phyloP scores from a whole-genome alignment of 2,113 vertebrate genomes.

The Neotoma lepida region DNA sequence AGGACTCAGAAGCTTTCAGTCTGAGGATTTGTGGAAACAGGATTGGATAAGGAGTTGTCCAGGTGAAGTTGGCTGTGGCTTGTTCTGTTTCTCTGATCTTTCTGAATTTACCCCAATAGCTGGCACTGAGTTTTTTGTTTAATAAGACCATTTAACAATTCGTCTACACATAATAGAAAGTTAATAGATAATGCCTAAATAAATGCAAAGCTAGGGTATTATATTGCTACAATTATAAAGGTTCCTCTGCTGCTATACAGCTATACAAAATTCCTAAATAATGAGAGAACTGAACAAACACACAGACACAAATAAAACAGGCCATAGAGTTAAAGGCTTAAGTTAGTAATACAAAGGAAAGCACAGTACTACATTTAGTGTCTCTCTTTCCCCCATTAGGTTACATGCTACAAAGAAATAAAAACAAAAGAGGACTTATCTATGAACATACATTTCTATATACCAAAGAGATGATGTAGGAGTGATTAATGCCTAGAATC shows the following conservation, averaged over 20 bases:
- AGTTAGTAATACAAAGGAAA: conserved; percentile 31
- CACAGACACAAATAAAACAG: background rate
- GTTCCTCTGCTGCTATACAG: background rate
- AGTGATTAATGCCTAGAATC: background rate
- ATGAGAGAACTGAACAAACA: background rate
- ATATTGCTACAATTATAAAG: conserved; percentile 56
- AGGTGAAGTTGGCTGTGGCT: too few relatives aligned
- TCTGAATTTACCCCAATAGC: too few relatives aligned
- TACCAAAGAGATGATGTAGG: background rate
- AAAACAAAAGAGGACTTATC: background rate
- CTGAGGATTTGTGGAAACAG: too few relatives aligned
- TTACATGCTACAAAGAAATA: background rate
- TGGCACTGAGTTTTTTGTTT: too few relatives aligned
- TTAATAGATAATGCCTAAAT: conserved; percentile 48
- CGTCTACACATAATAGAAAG: too few relatives aligned
- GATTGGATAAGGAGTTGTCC: too few relatives aligned
- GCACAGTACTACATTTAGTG: background rate
- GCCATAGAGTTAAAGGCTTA: conserved; percentile 15
- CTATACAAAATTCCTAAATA: conserved; percentile 36
- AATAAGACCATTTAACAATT: too few relatives aligned
- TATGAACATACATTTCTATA: background rate
- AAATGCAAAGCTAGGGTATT: conserved; percentile 62
- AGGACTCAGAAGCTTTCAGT: too few relatives aligned
- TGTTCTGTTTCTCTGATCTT: too few relatives aligned
- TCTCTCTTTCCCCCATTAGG: background rate